These are phyloP conservation scores for Narcine bancroftii DNA, from an alignment of 2,113 vertebrate species.

Conservation along the genomic window DNA sequence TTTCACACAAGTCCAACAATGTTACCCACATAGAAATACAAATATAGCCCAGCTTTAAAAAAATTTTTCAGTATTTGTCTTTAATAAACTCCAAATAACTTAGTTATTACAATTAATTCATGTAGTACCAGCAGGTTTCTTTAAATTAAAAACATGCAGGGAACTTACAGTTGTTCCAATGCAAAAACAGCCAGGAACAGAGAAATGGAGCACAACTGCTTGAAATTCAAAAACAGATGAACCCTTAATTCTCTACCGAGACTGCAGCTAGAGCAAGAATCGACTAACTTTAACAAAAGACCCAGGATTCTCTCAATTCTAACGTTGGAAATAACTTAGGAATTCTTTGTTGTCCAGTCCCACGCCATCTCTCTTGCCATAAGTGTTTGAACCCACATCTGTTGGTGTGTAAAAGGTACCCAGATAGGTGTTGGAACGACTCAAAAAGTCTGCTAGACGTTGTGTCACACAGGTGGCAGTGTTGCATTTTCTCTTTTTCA, in stretches of 20 bases:
- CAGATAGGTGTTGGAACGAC: slow-evolving; percentile 66
- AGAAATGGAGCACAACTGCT: background rate
- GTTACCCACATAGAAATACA: background rate
- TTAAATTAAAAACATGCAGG: slow-evolving; percentile 27
- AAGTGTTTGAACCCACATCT: slow-evolving; percentile 72
- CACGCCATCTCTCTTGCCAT: slow-evolving; percentile 67
- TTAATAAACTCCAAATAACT: slow-evolving; percentile 31
- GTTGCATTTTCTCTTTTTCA: slow-evolving; percentile 77
- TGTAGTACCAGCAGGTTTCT: slow-evolving; percentile 32
- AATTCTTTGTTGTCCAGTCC: slow-evolving; percentile 43
- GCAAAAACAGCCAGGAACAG: background rate
- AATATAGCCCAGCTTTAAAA: slow-evolving; percentile 12
- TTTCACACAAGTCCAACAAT: background rate
- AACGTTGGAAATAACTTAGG: slow-evolving; percentile 52
- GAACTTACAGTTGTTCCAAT: background rate
- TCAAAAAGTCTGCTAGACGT: slow-evolving; percentile 74
- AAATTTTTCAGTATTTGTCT: slow-evolving; percentile 27
- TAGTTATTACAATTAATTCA: slow-evolving; percentile 28
- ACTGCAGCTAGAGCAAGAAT: background rate
- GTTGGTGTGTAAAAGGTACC: slow-evolving; percentile 66
- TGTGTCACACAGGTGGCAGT: slow-evolving; percentile 79
- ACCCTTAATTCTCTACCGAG: background rate
- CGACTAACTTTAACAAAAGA: slow-evolving; percentile 14
- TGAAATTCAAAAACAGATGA: slow-evolving; percentile 17
- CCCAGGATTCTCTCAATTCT: slow-evolving; percentile 42